A percentile compares a stretch with the other conserved stretches of the same genome.
These are phyloP conservation scores for Myripristis jacobus DNA, from an alignment of 2,797 vertebrate species.

Conservation along the genomic window DNA sequence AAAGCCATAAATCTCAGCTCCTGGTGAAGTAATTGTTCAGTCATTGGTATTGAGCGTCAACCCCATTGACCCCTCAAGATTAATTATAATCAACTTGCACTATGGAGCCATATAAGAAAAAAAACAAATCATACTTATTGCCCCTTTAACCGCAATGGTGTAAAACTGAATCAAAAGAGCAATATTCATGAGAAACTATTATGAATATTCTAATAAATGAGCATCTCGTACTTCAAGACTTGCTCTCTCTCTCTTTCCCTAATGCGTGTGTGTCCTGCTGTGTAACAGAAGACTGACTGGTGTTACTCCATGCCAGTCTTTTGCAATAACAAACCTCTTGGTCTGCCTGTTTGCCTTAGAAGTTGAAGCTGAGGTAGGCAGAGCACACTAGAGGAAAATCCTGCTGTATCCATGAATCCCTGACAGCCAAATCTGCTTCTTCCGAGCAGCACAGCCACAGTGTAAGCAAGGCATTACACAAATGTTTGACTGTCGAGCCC, in stretches of 20 bases:
- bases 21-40: too few relatives aligned
- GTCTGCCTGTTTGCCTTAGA: conserved; percentile 12
- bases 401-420: conserved; percentile 33
- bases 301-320: background rate
- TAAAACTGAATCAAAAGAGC: background rate
- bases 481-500: conserved; percentile 59
- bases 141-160: background rate
- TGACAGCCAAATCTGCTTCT: conserved; percentile 49
- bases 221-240: too few relatives aligned
- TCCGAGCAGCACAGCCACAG: conserved; percentile 24
- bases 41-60: too few relatives aligned
- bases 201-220: background rate
- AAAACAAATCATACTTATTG: too few relatives aligned
- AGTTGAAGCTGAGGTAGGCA: conserved; percentile 7
- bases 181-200: background rate
- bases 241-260: background rate
- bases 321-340: conserved; percentile 22
- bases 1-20: too few relatives aligned
- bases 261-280: background rate
- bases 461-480: conserved; percentile 32
- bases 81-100: too few relatives aligned
- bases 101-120: too few relatives aligned
- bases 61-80: too few relatives aligned
- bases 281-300: conserved; percentile 1
- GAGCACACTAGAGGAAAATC: conserved; percentile 27